phyloP scores from a whole-genome alignment of 2,113 vertebrate species.

The Sinocyclocheilus anshuiensis region DNA sequence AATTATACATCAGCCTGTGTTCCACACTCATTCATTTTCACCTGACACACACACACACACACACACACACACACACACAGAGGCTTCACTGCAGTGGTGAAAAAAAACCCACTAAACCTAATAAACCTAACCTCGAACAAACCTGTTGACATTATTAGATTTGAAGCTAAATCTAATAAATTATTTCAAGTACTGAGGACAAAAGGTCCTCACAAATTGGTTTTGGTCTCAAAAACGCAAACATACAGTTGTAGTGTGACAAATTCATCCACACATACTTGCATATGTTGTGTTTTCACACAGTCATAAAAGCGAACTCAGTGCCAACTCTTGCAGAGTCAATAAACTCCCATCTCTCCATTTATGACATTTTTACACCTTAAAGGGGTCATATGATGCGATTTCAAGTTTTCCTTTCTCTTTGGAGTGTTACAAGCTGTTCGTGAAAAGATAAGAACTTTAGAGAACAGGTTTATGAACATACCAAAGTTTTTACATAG shows the following conservation, averaged over 20 bases:
- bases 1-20: conserved; percentile 68
- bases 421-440: too few relatives aligned
- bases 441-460: too few relatives aligned
- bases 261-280: too few relatives aligned
- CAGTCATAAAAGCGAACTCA: not conserved
- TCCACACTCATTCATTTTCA: conserved; percentile 9
- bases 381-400: too few relatives aligned
- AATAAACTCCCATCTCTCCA: not conserved
- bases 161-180: not conserved
- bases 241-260: not conserved
- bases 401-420: too few relatives aligned
- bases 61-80: conserved; percentile 18
- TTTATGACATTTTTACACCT: not conserved
- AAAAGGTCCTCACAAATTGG: not conserved
- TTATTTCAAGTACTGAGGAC: not conserved
- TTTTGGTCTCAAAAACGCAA: not conserved
- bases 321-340: not conserved
- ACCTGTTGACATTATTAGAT: not conserved
- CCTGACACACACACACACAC: conserved; percentile 18
- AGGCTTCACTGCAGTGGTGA: not conserved
- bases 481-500: not conserved
- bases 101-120: too few relatives aligned
- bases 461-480: conserved; percentile 23
- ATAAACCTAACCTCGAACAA: not conserved
- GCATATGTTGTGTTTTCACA: not conserved